Evolutionary conservation across 2,888 invertebrate genomes (phyloP).

Genomic region (Agrotis exclamationis): DNA sequence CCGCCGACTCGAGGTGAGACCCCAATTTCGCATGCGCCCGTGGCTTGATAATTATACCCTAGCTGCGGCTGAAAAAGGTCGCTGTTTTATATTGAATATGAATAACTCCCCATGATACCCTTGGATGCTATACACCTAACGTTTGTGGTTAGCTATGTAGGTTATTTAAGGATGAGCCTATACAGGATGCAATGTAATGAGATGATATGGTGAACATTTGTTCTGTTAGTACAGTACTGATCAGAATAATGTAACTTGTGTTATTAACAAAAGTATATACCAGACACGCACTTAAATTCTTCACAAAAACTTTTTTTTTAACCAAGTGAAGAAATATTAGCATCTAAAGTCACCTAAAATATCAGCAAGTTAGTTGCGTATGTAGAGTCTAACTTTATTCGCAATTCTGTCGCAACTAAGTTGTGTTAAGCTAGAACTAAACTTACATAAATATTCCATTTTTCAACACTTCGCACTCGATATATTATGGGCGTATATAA

Average conservation of each 20-base stretch:
- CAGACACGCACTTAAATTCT: not conserved
- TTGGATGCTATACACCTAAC: constrained; percentile 49
- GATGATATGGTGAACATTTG: not conserved
- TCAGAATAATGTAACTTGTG: too few relatives aligned
- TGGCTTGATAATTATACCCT: constrained; percentile 89
- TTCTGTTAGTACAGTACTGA: too few relatives aligned
- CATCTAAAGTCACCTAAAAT: not conserved
- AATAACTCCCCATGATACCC: constrained; percentile 63
- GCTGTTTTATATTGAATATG: constrained; percentile 86
- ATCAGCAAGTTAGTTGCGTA: constrained; percentile 12
- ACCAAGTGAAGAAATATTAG: not conserved
- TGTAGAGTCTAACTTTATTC: constrained; percentile 20
- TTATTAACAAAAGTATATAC: too few relatives aligned
- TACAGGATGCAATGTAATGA: constrained; percentile 22
- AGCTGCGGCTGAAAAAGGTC: constrained; percentile 85
- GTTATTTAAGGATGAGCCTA: constrained; percentile 22
- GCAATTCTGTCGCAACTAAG: constrained; percentile 49
- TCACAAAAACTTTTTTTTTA: not conserved
- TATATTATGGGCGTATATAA: constrained; percentile 63
- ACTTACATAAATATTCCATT: constrained; percentile 61
- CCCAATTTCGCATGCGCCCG: constrained; percentile 90
- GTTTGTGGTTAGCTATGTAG: constrained; percentile 35
- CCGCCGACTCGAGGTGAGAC: constrained; percentile 88
- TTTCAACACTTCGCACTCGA: constrained; percentile 60
- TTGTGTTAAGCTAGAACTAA: constrained; percentile 46